Conservation (phyloP, 2,797 vertebrate genomes). For the Microctenopoma lineatum region DNA sequence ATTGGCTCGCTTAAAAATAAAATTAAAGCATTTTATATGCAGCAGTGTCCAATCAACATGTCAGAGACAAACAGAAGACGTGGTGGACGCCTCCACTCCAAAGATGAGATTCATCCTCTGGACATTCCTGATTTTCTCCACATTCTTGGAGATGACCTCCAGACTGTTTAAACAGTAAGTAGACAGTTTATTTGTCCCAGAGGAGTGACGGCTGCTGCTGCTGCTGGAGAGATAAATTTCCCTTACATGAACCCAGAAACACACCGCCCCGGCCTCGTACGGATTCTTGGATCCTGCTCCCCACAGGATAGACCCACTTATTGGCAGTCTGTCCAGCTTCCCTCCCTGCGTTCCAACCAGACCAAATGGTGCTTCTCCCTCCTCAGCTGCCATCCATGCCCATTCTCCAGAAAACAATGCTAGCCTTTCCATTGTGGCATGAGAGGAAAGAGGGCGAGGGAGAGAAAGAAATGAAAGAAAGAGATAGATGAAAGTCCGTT, state of each 20-base stretch:
- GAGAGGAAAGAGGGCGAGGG: conserved; percentile 24
- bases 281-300: neutral
- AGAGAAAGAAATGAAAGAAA: conserved; percentile 1
- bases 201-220: conserved; percentile 9
- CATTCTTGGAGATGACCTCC: conserved; percentile 11
- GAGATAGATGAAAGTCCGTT: conserved; percentile 40
- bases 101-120: conserved; percentile 6
- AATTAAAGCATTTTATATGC: neutral
- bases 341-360: conserved; percentile 30
- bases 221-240: neutral
- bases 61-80: too few relatives aligned
- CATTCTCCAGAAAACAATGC: conserved; percentile 57
- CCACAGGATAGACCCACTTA: neutral
- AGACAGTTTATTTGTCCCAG: conserved; percentile 29
- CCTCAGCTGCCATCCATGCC: conserved; percentile 24
- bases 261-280: neutral
- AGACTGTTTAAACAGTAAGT: conserved; percentile 11
- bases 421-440: conserved; percentile 62
- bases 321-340: conserved; percentile 31
- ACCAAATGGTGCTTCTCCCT: conserved; percentile 35
- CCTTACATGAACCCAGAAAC: neutral
- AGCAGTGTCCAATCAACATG: neutral
- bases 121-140: conserved; percentile 52
- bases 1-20: neutral
- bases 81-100: neutral